Percentiles rank a stretch among this genome's conserved stretches.
Conservation (phyloP, 2,113 vertebrate genomes). For the Apteryx mantelli region DNA sequence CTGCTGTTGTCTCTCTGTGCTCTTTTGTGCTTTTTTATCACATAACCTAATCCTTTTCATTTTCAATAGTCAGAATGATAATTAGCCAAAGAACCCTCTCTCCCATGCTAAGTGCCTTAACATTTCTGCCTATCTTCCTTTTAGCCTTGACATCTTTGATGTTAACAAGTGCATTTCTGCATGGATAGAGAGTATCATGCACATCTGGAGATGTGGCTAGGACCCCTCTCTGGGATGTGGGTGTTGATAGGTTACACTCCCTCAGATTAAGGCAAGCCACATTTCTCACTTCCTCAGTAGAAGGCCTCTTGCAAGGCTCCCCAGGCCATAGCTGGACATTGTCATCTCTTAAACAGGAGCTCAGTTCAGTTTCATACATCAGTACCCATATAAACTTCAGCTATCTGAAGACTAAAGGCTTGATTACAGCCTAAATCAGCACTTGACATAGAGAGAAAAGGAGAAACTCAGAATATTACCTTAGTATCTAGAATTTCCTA, state of each 20-base stretch:
- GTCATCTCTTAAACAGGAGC: background rate
- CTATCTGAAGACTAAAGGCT: background rate
- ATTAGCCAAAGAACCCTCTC: background rate
- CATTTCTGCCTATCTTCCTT: background rate
- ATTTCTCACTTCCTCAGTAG: background rate
- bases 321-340: background rate
- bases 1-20: no score
- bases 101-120: background rate
- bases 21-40: no score
- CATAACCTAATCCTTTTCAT: background rate
- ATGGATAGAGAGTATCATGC: background rate
- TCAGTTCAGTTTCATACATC: background rate
- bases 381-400: background rate
- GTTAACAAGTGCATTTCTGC: background rate
- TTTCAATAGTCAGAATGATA: background rate
- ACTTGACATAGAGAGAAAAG: background rate
- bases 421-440: background rate
- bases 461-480: background rate
- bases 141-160: background rate
- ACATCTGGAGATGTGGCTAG: background rate
- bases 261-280: background rate
- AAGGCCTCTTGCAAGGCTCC: background rate
- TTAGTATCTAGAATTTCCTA: background rate
- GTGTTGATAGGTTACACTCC: background rate
- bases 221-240: fast-evolving